A percentile compares a stretch with the other conserved stretches of the same genome.
Evolutionary conservation across 2,113 vertebrate genomes (phyloP).

Genomic region (Petrocephalus zakoni): DNA sequence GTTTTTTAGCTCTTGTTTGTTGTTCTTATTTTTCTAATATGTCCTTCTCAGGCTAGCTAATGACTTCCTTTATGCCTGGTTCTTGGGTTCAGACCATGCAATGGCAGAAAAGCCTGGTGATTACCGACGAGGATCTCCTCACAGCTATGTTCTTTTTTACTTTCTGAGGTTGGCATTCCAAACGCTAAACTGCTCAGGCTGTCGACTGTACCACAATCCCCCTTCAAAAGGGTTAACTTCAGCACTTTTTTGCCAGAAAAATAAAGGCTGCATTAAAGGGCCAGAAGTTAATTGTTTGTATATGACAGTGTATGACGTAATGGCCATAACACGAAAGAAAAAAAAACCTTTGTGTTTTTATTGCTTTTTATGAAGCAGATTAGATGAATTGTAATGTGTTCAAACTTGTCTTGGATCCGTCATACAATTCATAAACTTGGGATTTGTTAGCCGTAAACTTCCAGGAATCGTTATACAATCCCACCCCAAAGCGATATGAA

Average conservation of each 20-base stretch:
- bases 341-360: not conserved
- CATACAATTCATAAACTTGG: not conserved
- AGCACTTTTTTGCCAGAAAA: not conserved
- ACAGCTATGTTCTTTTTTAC: not conserved
- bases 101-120: not conserved
- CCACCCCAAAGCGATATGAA: not conserved
- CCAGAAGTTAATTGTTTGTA: not conserved
- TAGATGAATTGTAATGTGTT: not conserved
- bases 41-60: not conserved
- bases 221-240: slow-evolving; percentile 10
- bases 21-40: not conserved
- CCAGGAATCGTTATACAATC: not conserved
- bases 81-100: not conserved
- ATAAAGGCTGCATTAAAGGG: not conserved
- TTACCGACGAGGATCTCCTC: not conserved
- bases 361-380: not conserved
- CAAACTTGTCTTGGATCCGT: not conserved
- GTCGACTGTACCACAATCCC: slow-evolving; percentile 1
- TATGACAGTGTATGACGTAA: not conserved
- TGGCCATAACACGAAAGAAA: not conserved
- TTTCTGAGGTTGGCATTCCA: not conserved
- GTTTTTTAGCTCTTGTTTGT: not conserved
- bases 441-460: not conserved
- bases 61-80: not conserved
- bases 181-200: not conserved